phyloP scores from a whole-genome alignment of 1,140 invertebrate species.

The Ostrea denselamellosa region DNA sequence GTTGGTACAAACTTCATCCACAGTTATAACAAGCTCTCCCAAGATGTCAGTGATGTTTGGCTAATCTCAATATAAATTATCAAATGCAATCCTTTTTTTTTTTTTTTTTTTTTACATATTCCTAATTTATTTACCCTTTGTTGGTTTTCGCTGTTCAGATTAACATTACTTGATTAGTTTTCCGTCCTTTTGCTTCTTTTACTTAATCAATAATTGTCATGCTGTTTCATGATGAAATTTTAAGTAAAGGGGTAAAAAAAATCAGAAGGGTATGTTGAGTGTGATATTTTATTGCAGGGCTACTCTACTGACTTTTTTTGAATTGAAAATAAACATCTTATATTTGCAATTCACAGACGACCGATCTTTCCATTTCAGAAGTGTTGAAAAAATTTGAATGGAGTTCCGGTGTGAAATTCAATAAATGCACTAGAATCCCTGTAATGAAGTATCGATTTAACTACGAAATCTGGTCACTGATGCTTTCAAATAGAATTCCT shows the following conservation, averaged over 20 bases:
- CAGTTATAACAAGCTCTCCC: neutral
- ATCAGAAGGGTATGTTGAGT: slow-evolving; percentile 18
- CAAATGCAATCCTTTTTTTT: neutral
- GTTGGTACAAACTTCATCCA: slow-evolving; percentile 19
- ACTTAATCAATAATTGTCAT: slow-evolving; percentile 8
- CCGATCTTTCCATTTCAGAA: neutral
- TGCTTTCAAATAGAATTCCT: neutral
- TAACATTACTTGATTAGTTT: slow-evolving; percentile 35
- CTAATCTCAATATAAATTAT: slow-evolving; percentile 1
- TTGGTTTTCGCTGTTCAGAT: neutral
- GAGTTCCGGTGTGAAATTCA: neutral
- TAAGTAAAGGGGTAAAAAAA: slow-evolving; percentile 5
- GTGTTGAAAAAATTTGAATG: slow-evolving; percentile 15
- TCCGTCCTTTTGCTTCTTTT: slow-evolving; percentile 17
- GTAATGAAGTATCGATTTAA: slow-evolving; percentile 22
- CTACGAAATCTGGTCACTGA: slow-evolving; percentile 1
- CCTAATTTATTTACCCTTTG: slow-evolving; percentile 18
- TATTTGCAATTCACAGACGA: neutral
- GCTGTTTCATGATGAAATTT: slow-evolving; percentile 31
- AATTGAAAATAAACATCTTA: neutral
- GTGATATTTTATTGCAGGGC: neutral
- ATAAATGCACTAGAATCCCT: neutral
- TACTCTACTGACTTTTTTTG: neutral
- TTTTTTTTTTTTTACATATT: neutral
- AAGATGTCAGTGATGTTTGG: slow-evolving; percentile 3